Percentiles rank a stretch among this genome's conserved stretches.
These are phyloP conservation scores for Quadroppia sp. DNA, from an alignment of 2,888 invertebrate genomes.

Conservation along the genomic window DNA sequence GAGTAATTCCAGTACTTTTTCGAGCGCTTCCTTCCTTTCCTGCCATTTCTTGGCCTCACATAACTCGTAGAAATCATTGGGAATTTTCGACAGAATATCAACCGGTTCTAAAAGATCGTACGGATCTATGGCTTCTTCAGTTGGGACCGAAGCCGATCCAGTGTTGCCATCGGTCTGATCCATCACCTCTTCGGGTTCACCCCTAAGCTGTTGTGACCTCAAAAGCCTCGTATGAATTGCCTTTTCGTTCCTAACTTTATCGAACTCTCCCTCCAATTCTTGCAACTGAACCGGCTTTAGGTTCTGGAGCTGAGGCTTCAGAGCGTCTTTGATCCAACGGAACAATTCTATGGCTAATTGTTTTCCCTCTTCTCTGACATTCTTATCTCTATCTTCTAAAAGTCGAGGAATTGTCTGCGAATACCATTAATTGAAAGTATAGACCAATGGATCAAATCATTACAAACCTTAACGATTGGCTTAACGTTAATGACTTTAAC, in stretches of 20 bases:
- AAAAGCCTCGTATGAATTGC: slow-evolving; percentile 69
- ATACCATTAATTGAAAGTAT: neutral
- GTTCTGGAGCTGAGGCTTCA: slow-evolving; percentile 76
- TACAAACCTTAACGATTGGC: slow-evolving; percentile 72
- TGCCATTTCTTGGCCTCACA: slow-evolving; percentile 95
- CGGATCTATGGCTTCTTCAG: slow-evolving; percentile 67
- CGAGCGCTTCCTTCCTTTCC: slow-evolving; percentile 86
- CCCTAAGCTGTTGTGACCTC: slow-evolving; percentile 70
- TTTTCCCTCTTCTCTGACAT: slow-evolving; percentile 85
- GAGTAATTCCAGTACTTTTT: slow-evolving; percentile 70
- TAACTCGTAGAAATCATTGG: slow-evolving; percentile 92
- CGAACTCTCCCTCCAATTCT: slow-evolving; percentile 83
- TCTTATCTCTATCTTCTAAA: slow-evolving; percentile 84
- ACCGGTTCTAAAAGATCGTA: slow-evolving; percentile 86
- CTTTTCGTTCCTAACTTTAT: slow-evolving; percentile 64
- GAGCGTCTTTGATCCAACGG: slow-evolving; percentile 72
- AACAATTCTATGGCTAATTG: slow-evolving; percentile 86
- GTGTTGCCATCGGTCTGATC: slow-evolving; percentile 57
- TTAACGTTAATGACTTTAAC: slow-evolving; percentile 84
- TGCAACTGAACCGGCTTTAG: slow-evolving; percentile 80
- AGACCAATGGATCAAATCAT: neutral
- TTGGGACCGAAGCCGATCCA: slow-evolving; percentile 50
- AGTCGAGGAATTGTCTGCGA: slow-evolving; percentile 62
- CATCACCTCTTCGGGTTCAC: slow-evolving; percentile 58
- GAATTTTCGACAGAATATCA: slow-evolving; percentile 84